These are phyloP conservation scores for Callinectes sapidus DNA, from an alignment of 2,888 invertebrate genomes.

Conservation along the genomic window DNA sequence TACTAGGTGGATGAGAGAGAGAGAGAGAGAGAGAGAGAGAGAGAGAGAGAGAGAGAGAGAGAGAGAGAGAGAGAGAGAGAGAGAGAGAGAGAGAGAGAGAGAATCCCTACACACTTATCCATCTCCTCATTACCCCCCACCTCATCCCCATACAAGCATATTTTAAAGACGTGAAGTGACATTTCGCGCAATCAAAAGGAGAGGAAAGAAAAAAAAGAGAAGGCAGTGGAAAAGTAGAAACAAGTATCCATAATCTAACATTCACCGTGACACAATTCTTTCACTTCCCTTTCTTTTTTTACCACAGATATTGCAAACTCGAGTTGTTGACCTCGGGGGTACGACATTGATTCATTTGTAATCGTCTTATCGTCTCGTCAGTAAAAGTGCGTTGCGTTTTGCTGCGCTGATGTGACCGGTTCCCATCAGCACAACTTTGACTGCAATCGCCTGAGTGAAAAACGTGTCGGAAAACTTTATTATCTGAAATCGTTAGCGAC, in stretches of 20 bases:
- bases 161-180: too few relatives aligned
- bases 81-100: not conserved
- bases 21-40: slow-evolving; percentile 15
- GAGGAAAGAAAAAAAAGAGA: not conserved
- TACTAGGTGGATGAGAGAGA: not conserved
- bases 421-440: not conserved
- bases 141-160: not conserved
- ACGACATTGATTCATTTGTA: not conserved
- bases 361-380: not conserved
- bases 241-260: too few relatives aligned
- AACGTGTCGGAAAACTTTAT: not conserved
- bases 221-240: not conserved
- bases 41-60: not conserved
- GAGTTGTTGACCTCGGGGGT: too few relatives aligned
- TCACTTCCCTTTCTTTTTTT: too few relatives aligned
- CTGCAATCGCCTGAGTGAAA: not conserved
- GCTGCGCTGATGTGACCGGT: not conserved
- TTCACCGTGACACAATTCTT: too few relatives aligned
- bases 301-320: too few relatives aligned
- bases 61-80: slow-evolving; percentile 11
- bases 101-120: not conserved
- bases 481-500: not conserved
- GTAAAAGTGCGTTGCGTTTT: not conserved
- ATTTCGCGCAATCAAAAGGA: not conserved
- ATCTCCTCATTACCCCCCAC: not conserved